These are phyloP conservation scores for Saguinus imperator DNA, from an alignment of 2,113 vertebrate genomes.

Conservation along the genomic window DNA sequence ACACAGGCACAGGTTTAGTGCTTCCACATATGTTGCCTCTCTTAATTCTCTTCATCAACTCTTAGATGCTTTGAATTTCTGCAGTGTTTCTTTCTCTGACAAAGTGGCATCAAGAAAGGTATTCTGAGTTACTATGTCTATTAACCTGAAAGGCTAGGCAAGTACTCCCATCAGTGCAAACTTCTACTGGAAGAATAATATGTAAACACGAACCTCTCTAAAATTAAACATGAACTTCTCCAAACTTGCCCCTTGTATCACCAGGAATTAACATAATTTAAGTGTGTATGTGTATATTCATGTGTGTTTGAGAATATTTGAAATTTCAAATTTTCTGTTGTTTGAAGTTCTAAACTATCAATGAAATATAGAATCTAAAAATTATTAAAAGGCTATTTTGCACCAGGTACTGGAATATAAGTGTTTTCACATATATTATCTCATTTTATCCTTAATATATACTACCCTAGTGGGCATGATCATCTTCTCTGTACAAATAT, in stretches of 20 bases:
- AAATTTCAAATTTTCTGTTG: slow-evolving; percentile 13
- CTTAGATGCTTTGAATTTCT: background rate
- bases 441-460: background rate
- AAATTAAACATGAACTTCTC: background rate
- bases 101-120: background rate
- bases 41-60: background rate
- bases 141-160: background rate
- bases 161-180: background rate
- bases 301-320: background rate
- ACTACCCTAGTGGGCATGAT: background rate
- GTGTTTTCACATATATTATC: background rate
- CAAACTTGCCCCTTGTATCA: background rate
- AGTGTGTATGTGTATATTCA: background rate
- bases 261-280: background rate
- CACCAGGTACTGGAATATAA: background rate
- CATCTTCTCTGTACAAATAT: background rate
- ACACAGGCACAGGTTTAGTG: background rate
- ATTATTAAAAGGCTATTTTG: background rate
- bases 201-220: background rate
- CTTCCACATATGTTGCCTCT: background rate
- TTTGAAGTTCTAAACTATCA: background rate
- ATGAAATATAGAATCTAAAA: slow-evolving; percentile 9
- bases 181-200: background rate
- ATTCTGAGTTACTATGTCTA: background rate
- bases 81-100: background rate